Conservation (phyloP, 2,797 vertebrate species). For the Phylloscopus collybita region DNA sequence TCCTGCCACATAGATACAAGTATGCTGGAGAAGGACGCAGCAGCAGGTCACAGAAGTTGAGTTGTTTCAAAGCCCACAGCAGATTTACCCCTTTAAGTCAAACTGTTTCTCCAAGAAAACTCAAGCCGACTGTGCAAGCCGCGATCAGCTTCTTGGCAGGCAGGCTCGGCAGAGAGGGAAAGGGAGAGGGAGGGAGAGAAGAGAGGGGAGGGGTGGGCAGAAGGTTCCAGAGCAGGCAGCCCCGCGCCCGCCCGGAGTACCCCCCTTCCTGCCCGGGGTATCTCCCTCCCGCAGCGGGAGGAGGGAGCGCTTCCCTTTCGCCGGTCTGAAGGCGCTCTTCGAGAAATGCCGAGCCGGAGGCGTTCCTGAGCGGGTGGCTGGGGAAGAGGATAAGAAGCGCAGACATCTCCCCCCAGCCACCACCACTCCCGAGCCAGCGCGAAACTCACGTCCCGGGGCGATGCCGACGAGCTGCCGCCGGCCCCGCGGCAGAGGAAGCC, state of each 20-base stretch:
- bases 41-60: not conserved
- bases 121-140: not conserved
- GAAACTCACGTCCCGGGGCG: not conserved
- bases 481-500: not conserved
- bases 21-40: accelerated
- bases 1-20: not conserved
- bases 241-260: not conserved
- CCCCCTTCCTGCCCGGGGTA: not conserved
- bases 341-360: not conserved
- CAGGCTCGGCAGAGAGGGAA: not conserved
- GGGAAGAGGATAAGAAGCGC: not conserved
- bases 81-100: not conserved
- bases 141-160: not conserved
- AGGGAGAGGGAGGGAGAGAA: not conserved
- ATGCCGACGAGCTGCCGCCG: not conserved
- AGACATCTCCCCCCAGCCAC: not conserved
- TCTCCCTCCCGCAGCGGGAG: not conserved
- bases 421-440: not conserved
- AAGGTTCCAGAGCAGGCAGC: not conserved
- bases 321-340: not conserved
- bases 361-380: not conserved
- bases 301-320: not conserved
- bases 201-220: not conserved
- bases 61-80: not conserved
- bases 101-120: not conserved